Percentiles rank a stretch among this genome's conserved stretches.
These are phyloP conservation scores for Saimiri boliviensis DNA, from an alignment of 2,113 vertebrate species.

Conservation along the genomic window DNA sequence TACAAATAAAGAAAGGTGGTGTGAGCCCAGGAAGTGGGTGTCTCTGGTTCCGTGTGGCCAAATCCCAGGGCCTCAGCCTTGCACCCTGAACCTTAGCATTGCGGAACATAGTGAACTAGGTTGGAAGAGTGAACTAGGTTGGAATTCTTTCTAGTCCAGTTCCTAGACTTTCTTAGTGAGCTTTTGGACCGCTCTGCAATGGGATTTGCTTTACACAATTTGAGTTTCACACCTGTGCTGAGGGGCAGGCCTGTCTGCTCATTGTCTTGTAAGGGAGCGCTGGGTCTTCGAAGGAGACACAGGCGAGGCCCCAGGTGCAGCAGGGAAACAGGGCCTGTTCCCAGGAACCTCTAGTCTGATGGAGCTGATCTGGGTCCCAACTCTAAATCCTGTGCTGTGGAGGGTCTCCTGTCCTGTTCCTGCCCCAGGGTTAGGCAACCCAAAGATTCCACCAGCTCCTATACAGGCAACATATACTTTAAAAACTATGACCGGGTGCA, in stretches of 20 bases:
- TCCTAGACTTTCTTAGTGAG: background rate
- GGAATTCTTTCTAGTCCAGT: background rate
- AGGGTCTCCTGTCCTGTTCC: background rate
- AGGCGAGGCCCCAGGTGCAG: background rate
- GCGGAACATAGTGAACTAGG: background rate
- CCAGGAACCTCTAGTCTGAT: background rate
- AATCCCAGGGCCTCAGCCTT: background rate
- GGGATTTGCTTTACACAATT: background rate
- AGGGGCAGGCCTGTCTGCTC: background rate
- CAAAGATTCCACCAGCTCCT: background rate
- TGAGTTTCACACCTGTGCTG: background rate
- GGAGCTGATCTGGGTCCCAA: background rate
- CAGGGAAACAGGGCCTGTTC: background rate
- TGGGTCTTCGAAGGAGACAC: background rate
- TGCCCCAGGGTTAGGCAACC: background rate
- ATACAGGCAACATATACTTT: background rate
- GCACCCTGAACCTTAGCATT: background rate
- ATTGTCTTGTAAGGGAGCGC: no score
- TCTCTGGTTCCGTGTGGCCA: conserved; percentile 20
- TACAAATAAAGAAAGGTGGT: conserved; percentile 61
- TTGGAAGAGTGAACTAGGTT: background rate
- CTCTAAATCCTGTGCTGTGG: background rate
- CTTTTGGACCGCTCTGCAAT: background rate
- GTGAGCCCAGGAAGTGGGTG: background rate
- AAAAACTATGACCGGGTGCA: background rate